These are phyloP conservation scores for Cataglyphis rosenhaueri DNA, from an alignment of 2,888 invertebrate species.

Conservation along the genomic window DNA sequence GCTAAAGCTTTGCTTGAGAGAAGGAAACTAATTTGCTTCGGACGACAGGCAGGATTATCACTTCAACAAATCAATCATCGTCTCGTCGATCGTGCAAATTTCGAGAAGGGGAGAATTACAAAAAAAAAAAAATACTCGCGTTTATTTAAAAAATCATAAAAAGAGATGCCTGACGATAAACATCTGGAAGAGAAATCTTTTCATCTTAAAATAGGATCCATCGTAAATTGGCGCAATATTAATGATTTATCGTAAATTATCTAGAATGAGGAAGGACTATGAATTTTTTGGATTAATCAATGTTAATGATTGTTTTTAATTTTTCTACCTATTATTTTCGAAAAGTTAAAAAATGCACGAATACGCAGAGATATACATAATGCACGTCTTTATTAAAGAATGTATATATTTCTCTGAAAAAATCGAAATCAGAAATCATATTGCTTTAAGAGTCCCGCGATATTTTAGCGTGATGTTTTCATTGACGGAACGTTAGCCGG, in stretches of 20 bases:
- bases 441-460: not conserved
- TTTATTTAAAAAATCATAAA: not conserved
- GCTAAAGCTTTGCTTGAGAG: not conserved
- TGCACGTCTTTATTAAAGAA: not conserved
- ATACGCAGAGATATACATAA: not conserved
- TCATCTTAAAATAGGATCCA: not conserved
- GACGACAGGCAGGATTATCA: conserved; percentile 3
- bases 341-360: not conserved
- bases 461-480: not conserved
- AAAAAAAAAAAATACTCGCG: not conserved
- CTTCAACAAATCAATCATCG: conserved; percentile 16
- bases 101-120: not conserved
- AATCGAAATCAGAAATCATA: not conserved
- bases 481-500: conserved; percentile 34
- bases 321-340: not conserved
- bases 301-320: conserved; percentile 7
- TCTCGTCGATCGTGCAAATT: not conserved
- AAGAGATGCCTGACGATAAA: not conserved
- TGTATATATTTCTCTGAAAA: not conserved
- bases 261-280: not conserved
- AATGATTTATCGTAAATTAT: not conserved
- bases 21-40: conserved; percentile 8
- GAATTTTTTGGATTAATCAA: not conserved
- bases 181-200: not conserved
- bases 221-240: not conserved